phyloP scores from a whole-genome alignment of 2,888 invertebrate species.

The Aleiodes leptofemur region DNA sequence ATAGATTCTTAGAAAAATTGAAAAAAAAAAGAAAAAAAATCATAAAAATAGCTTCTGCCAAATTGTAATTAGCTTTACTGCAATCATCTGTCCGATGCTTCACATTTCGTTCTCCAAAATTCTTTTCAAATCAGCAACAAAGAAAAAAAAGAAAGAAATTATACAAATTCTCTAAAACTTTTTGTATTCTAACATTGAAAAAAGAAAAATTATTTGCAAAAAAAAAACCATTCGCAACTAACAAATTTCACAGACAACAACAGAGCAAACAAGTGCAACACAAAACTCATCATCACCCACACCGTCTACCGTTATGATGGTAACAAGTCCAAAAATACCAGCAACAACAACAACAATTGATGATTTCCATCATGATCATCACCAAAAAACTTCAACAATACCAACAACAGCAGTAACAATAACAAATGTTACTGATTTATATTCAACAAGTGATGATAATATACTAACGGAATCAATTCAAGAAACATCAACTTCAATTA shows the following conservation, averaged over 20 bases:
- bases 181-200: constrained; percentile 30
- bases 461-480: constrained; percentile 28
- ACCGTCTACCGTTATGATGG: constrained; percentile 54
- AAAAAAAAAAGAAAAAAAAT: constrained; percentile 16
- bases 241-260: constrained; percentile 73
- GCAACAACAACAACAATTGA: constrained; percentile 39
- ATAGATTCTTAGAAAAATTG: constrained; percentile 48
- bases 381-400: constrained; percentile 51
- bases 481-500: constrained; percentile 5
- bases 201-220: constrained; percentile 69
- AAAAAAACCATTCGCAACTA: constrained; percentile 71
- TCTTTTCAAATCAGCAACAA: constrained; percentile 12
- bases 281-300: constrained; percentile 62
- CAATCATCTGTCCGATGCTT: constrained; percentile 21
- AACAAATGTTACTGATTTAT: constrained; percentile 46
- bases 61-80: constrained; percentile 40
- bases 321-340: constrained; percentile 55
- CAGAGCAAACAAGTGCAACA: constrained; percentile 69
- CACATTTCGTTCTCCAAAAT: background rate
- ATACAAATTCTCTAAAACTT: constrained; percentile 47
- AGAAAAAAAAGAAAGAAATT: constrained; percentile 19
- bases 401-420: constrained; percentile 47
- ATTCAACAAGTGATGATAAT: constrained; percentile 46
- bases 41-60: constrained; percentile 43
- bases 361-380: constrained; percentile 48